Evolutionary conservation across 2,113 vertebrate genomes (phyloP).

Genomic region (Galeopterus variegatus): DNA sequence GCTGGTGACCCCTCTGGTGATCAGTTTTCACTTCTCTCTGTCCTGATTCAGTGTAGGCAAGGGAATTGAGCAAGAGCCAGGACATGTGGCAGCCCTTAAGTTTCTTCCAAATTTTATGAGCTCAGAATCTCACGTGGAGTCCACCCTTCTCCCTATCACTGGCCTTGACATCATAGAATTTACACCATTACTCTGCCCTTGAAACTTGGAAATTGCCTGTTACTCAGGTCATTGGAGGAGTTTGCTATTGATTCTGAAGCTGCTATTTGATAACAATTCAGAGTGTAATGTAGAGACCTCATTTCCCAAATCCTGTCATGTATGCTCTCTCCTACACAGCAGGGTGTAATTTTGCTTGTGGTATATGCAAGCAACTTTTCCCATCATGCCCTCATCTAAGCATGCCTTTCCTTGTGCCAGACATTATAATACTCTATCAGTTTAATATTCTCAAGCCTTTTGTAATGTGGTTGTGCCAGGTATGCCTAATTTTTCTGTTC

Average conservation of each 20-base stretch:
- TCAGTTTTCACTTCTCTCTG: neutral
- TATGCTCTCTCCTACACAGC: conserved; percentile 5
- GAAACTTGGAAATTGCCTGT: conserved; percentile 49
- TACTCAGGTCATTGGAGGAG: conserved; percentile 31
- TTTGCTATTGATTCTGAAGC: conserved; percentile 61
- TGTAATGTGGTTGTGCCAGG: conserved; percentile 62
- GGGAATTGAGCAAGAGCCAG: conserved; percentile 30
- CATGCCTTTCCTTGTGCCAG: conserved; percentile 23
- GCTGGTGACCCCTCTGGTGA: neutral
- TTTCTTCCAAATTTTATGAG: conserved; percentile 58
- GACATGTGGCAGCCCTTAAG: conserved; percentile 55
- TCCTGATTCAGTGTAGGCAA: conserved; percentile 5
- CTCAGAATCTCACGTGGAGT: conserved; percentile 1
- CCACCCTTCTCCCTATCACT: conserved; percentile 37
- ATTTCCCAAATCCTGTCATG: neutral
- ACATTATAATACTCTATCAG: conserved; percentile 46
- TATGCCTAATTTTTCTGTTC: conserved; percentile 77
- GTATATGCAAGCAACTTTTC: conserved; percentile 23
- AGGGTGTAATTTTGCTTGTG: conserved; percentile 33
- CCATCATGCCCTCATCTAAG: conserved; percentile 33
- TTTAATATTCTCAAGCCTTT: conserved; percentile 64
- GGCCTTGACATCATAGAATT: conserved; percentile 51
- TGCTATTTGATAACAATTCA: conserved; percentile 31
- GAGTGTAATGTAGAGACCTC: conserved; percentile 39
- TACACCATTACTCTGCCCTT: conserved; percentile 1